Conservation (phyloP, 1,140 invertebrate genomes). For the Hesperophylax magnus region DNA sequence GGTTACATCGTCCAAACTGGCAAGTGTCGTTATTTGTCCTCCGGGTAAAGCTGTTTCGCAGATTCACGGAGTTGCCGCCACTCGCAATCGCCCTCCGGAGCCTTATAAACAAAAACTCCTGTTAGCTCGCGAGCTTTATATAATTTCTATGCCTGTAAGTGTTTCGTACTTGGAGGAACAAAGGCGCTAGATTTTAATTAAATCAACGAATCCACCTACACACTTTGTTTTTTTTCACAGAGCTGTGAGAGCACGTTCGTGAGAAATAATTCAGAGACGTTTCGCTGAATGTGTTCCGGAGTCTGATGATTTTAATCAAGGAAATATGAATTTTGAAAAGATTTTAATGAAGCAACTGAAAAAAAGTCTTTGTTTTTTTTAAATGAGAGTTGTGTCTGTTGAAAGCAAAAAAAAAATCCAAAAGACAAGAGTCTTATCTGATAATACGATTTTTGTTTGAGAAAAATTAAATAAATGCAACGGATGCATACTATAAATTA, state of each 20-base stretch:
- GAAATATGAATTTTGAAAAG: too few species aligned
- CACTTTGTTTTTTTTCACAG: slow-evolving; percentile 29
- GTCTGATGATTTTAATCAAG: neutral
- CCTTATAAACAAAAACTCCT: slow-evolving; percentile 58
- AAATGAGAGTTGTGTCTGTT: too few species aligned
- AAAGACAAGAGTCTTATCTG: too few species aligned
- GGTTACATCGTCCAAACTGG: slow-evolving; percentile 56
- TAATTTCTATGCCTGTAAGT: slow-evolving; percentile 51
- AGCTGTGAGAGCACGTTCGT: slow-evolving; percentile 34
- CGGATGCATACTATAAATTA: too few species aligned
- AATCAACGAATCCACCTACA: slow-evolving; percentile 49
- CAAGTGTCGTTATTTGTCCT: slow-evolving; percentile 58
- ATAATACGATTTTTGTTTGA: too few species aligned
- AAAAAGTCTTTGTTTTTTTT: too few species aligned
- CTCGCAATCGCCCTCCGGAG: slow-evolving; percentile 56
- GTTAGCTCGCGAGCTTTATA: slow-evolving; percentile 53
- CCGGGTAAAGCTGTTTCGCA: slow-evolving; percentile 55
- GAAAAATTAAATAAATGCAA: too few species aligned
- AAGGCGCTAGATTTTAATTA: slow-evolving; percentile 58
- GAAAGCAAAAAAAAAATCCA: too few species aligned
- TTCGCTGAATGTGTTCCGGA: slow-evolving; percentile 38
- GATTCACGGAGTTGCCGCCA: slow-evolving; percentile 54
- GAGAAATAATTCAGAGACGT: slow-evolving; percentile 42
- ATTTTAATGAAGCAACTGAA: too few species aligned
- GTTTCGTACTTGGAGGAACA: slow-evolving; percentile 54